Evolutionary conservation across 2,797 vertebrate genomes (phyloP), one percentile per base, ranked within the genome.

Genomic region (Danio choprae): DNA sequence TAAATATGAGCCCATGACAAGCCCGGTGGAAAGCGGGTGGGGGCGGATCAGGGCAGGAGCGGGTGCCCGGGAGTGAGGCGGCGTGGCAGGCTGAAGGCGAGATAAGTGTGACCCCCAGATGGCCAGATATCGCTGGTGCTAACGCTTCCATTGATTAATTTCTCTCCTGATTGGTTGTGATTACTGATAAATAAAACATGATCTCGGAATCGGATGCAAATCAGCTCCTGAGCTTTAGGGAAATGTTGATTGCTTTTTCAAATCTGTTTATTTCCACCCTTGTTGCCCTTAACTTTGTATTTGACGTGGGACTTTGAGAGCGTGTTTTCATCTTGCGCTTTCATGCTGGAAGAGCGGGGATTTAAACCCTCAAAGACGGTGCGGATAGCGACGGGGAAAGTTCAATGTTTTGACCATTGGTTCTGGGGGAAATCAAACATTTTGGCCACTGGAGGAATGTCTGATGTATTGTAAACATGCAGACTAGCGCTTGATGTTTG

Each of bases 111-210:
- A 90, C 92, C 96, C 96, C 96, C 95, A 97, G 96, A 97, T 97
- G 96, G 96, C 91, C 86, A 83, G 90, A 94, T 93, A 95, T 92
- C 90, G 84, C 90, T 95, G 93, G 91, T 83, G 85, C 94, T 94
- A 74, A 86, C 44, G 38, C 93, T 94, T 95, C 93, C 93, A 94
- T 93, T 95, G 96, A 94, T 94, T 93, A 93, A 95, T 96, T 95
- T 94, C 89, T 92, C 93, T 92, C 91, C 94, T 94, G 93, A 96
- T 95, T 95, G 95, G 95, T 95, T 93, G 94, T 94, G 93, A 93
- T 91, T 90, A 95, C 94, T 94, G 94, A 95, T 94, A 96, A 97
- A 96, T 95, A 94, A 94, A 96, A 94, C 93, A 93, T 86, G 88
- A 90, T 93, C 94, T 93, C 87, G 79, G 89, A 88, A 93, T 92